A percentile compares a stretch with the other conserved stretches of the same genome.
Evolutionary conservation across 2,888 invertebrate genomes (phyloP).

Genomic region (Trissonchulus sp.): DNA sequence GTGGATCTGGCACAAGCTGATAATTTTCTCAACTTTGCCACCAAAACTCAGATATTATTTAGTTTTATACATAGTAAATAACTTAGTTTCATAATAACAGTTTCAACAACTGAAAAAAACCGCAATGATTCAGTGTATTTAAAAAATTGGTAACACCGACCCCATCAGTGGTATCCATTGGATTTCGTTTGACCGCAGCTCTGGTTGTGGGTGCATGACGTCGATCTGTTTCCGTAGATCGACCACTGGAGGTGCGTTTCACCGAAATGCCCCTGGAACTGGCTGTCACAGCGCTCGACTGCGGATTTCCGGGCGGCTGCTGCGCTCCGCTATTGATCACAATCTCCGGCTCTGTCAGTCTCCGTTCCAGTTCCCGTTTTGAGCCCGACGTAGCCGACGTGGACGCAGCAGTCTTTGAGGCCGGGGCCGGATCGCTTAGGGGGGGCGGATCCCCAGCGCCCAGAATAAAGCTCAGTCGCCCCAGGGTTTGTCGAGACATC

Average conservation of each 20-base stretch:
- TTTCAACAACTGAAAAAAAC: too few relatives aligned
- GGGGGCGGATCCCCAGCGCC: not conserved
- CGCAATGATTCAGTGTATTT: too few relatives aligned
- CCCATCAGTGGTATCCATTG: too few relatives aligned
- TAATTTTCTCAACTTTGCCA: too few relatives aligned
- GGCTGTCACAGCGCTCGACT: not conserved
- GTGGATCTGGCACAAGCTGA: too few relatives aligned
- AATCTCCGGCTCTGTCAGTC: not conserved
- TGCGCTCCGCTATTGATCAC: not conserved
- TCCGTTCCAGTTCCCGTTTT: not conserved
- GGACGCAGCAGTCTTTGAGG: not conserved
- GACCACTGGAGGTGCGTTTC: not conserved
- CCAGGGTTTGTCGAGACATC: conserved; percentile 20
- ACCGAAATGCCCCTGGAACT: not conserved
- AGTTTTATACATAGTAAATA: too few relatives aligned
- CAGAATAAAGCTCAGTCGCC: conserved; percentile 25
- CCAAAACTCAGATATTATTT: too few relatives aligned
- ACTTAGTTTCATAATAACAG: too few relatives aligned
- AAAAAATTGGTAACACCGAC: too few relatives aligned
- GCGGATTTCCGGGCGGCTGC: not conserved
- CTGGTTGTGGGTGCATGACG: too few relatives aligned
- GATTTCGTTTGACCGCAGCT: too few relatives aligned
- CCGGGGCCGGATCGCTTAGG: not conserved
- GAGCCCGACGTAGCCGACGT: not conserved
- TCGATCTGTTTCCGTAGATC: not conserved